These are phyloP conservation scores for Crypturellus tataupa DNA, from an alignment of 2,797 vertebrate species.

Conservation along the genomic window DNA sequence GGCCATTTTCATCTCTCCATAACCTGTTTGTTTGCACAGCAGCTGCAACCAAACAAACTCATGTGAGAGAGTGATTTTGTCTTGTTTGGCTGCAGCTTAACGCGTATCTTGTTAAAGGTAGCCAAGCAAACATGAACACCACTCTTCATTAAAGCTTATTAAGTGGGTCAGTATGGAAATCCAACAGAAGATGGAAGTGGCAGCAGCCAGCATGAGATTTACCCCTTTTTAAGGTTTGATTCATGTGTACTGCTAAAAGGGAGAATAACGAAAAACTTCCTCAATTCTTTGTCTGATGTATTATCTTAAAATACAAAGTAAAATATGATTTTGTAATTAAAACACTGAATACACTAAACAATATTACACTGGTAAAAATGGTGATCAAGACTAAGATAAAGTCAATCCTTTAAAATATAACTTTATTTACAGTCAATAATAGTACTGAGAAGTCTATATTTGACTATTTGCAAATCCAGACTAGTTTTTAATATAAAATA, in stretches of 20 bases:
- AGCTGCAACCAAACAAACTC: not conserved
- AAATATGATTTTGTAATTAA: not conserved
- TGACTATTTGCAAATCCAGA: not conserved
- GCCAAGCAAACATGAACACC: not conserved
- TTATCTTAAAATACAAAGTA: not conserved
- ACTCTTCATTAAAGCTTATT: not conserved
- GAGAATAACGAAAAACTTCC: not conserved
- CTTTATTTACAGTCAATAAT: not conserved
- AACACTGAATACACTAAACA: not conserved
- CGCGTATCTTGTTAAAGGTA: not conserved
- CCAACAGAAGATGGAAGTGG: not conserved
- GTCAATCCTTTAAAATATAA: not conserved
- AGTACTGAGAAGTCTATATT: not conserved
- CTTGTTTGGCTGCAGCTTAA: not conserved
- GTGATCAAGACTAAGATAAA: not conserved
- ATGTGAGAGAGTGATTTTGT: not conserved
- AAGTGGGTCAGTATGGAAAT: not conserved
- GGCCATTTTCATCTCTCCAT: not conserved
- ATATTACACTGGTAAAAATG: not conserved
- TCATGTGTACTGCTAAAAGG: not conserved
- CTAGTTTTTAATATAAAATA: not conserved
- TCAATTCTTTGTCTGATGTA: not conserved
- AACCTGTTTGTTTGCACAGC: not conserved
- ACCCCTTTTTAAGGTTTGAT: not conserved
- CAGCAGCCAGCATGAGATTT: not conserved